phyloP scores from a whole-genome alignment of 2,797 vertebrate genomes.

The Caiman crocodilus region DNA sequence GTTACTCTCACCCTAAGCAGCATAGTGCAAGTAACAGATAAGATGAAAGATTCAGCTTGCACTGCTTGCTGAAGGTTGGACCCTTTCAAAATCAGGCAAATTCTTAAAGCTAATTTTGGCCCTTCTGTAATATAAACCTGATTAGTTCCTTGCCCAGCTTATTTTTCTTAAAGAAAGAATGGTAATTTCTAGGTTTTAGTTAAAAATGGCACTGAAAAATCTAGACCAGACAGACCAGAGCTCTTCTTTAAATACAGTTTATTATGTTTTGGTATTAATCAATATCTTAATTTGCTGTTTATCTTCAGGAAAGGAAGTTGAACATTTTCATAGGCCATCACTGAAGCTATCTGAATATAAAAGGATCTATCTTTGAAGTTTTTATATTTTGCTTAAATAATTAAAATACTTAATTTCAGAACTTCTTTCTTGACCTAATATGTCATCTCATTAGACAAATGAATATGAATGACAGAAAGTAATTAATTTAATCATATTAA shows the following conservation, averaged over 20 bases:
- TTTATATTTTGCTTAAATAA: constrained; percentile 34
- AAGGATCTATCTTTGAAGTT: not conserved
- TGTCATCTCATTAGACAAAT: constrained; percentile 33
- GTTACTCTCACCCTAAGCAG: not conserved
- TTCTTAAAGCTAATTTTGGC: constrained; percentile 39
- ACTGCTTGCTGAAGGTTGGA: constrained; percentile 56
- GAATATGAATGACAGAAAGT: constrained; percentile 27
- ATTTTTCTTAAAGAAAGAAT: not conserved
- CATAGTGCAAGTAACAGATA: constrained; percentile 69
- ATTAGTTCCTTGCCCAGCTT: not conserved
- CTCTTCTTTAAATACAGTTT: not conserved
- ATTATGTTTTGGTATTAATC: not conserved
- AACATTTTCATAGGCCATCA: constrained; percentile 15
- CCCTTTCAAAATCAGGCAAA: constrained; percentile 49
- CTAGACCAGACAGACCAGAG: not conserved
- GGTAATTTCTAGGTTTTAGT: not conserved
- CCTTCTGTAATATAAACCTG: constrained; percentile 41
- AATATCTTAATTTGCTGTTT: not conserved
- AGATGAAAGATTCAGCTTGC: not conserved
- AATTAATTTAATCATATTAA: constrained; percentile 55
- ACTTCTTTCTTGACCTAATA: constrained; percentile 25
- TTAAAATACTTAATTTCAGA: constrained; percentile 53
- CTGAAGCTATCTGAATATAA: constrained; percentile 23
- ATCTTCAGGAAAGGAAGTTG: constrained; percentile 24
- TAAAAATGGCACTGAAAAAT: not conserved